Conservation (phyloP, 2,113 vertebrate genomes). For the Tapirus terrestris region DNA sequence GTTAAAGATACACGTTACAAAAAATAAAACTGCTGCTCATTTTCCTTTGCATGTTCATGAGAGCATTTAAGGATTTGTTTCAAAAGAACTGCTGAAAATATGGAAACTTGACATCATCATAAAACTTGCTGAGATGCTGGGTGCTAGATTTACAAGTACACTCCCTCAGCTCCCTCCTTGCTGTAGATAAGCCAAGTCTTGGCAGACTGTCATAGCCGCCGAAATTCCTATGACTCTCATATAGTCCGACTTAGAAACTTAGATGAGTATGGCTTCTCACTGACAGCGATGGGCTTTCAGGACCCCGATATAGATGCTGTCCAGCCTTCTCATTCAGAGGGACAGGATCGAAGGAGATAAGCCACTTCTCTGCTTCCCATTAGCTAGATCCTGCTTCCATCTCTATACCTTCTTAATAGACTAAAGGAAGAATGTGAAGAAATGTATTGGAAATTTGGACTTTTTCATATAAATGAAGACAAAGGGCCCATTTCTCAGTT, state of each 20-base stretch:
- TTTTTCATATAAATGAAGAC: background rate
- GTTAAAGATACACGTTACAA: conserved; percentile 43
- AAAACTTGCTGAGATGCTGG: conserved; percentile 69
- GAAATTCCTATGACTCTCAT: background rate
- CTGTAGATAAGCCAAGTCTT: background rate
- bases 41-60: background rate
- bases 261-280: background rate
- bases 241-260: background rate
- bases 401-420: background rate
- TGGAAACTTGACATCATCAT: conserved; percentile 69
- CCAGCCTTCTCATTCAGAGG: background rate
- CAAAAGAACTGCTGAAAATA: conserved; percentile 73
- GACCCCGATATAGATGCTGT: background rate
- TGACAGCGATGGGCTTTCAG: background rate
- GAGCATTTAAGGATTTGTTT: conserved; percentile 69
- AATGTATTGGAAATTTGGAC: background rate
- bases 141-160: conserved; percentile 45
- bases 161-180: background rate
- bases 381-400: background rate
- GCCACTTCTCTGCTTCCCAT: background rate
- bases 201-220: background rate
- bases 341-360: background rate
- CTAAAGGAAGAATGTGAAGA: background rate
- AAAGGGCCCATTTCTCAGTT: background rate
- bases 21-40: conserved; percentile 33